These are phyloP conservation scores for Coracias cyanogaster DNA, from an alignment of 2,797 vertebrate species.

Conservation along the genomic window DNA sequence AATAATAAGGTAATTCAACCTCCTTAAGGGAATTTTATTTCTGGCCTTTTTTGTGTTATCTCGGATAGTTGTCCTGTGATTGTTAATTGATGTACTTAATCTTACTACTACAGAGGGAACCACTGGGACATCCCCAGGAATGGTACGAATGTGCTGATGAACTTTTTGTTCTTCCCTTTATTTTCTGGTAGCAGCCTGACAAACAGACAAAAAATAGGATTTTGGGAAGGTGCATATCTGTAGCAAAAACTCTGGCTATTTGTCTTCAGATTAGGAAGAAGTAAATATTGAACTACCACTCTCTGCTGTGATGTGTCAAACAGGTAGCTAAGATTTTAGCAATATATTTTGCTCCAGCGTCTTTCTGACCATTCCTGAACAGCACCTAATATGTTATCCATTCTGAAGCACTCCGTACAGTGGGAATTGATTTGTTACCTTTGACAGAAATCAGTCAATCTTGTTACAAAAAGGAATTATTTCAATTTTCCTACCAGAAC, in stretches of 20 bases:
- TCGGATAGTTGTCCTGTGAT: slow-evolving; percentile 1
- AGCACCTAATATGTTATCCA: background rate
- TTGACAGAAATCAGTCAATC: background rate
- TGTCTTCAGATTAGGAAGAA: background rate
- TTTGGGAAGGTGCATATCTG: background rate
- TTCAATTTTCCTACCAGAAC: background rate
- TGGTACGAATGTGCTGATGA: background rate
- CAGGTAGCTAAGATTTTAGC: background rate
- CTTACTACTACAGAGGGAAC: background rate
- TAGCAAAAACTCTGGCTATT: background rate
- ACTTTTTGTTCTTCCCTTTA: background rate
- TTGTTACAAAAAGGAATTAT: background rate
- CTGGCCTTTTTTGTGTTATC: background rate
- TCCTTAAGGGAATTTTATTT: background rate
- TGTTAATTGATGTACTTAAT: slow-evolving; percentile 28
- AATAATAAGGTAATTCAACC: background rate
- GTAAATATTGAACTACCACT: background rate
- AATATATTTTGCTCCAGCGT: background rate
- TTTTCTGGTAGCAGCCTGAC: background rate
- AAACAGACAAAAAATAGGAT: background rate
- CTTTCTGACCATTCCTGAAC: background rate
- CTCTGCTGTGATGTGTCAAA: background rate
- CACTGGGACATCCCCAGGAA: background rate
- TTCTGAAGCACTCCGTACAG: background rate
- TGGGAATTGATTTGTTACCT: background rate